Evolutionary conservation across 2,888 invertebrate species (phyloP).

Genomic region (Habroteleia sp.): DNA sequence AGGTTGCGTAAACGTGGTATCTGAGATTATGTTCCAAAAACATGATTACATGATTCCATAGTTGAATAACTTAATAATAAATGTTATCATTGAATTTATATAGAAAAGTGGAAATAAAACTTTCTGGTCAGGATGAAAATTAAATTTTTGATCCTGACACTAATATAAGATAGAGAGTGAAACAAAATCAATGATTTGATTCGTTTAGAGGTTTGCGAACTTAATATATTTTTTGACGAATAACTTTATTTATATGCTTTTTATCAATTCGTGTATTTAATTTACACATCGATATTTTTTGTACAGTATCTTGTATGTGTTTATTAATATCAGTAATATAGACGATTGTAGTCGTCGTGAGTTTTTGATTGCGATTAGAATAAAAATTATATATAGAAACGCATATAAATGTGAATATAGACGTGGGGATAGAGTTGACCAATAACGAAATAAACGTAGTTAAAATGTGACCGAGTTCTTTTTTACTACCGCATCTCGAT

Average conservation of each 20-base stretch:
- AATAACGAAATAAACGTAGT: slow-evolving; percentile 68
- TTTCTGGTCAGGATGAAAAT: slow-evolving; percentile 41
- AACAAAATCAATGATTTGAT: slow-evolving; percentile 1
- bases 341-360: slow-evolving; percentile 15
- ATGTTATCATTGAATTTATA: slow-evolving; percentile 11
- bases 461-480: slow-evolving; percentile 66
- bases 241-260: slow-evolving; percentile 40
- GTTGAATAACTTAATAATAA: slow-evolving; percentile 55
- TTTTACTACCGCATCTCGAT: slow-evolving; percentile 71
- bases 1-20: slow-evolving; percentile 80
- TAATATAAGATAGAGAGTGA: neutral
- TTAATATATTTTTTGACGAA: slow-evolving; percentile 29
- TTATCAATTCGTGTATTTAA: slow-evolving; percentile 19
- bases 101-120: slow-evolving; percentile 7
- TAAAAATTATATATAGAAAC: slow-evolving; percentile 29
- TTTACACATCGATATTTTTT: slow-evolving; percentile 33
- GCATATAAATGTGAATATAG: slow-evolving; percentile 23
- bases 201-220: slow-evolving; percentile 41
- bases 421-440: slow-evolving; percentile 51
- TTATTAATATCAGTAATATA: slow-evolving; percentile 7
- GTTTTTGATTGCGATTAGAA: slow-evolving; percentile 22
- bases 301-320: slow-evolving; percentile 32
- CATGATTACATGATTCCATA: slow-evolving; percentile 75
- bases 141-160: slow-evolving; percentile 37
- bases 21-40: slow-evolving; percentile 79